A percentile compares a stretch with the other conserved stretches of the same genome.
Evolutionary conservation across 2,113 vertebrate genomes (phyloP).

Genomic region (Podarcis muralis): DNA sequence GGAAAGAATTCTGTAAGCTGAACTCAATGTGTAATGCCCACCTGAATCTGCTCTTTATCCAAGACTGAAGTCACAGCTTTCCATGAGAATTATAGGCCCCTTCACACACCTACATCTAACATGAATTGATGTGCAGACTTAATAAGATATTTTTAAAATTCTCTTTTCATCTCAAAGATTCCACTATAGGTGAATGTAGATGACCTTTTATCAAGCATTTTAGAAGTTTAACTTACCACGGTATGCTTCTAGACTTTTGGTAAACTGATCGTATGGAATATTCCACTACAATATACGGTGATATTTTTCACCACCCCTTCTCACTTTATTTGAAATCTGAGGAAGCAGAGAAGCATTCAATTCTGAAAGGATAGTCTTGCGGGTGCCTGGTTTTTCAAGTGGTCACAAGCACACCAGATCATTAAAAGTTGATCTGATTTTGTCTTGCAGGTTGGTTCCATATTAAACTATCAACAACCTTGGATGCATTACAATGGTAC

Average conservation of each 20-base stretch:
- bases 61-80: neutral
- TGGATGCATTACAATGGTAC: neutral
- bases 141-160: neutral
- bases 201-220: neutral
- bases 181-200: neutral
- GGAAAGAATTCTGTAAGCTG: neutral
- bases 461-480: neutral
- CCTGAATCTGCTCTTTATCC: neutral
- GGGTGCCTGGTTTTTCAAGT: neutral
- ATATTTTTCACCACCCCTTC: no score
- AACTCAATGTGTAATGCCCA: neutral
- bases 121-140: neutral
- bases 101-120: neutral
- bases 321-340: neutral
- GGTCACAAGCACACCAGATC: neutral
- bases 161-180: neutral
- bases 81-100: neutral
- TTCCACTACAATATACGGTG: neutral
- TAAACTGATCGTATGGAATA: neutral
- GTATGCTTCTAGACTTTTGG: neutral
- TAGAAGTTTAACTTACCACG: neutral
- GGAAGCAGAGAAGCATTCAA: no score
- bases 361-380: neutral
- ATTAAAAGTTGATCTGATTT: neutral
- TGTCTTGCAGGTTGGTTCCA: neutral